Evolutionary conservation across 2,888 invertebrate species (phyloP).

Genomic region (Meiosimyza decipiens): DNA sequence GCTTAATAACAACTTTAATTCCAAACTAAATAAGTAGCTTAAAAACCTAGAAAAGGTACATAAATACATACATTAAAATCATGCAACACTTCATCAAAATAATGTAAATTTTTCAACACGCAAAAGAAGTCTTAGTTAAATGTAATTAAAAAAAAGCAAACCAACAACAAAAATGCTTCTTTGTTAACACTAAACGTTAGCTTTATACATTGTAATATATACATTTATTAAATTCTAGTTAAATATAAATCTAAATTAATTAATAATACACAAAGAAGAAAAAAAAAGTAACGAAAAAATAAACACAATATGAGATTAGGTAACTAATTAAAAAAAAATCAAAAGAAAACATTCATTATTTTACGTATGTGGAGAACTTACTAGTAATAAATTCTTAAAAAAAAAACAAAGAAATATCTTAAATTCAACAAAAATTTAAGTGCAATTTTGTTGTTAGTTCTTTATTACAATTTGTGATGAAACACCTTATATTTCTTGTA

Average conservation of each 20-base stretch:
- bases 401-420: too few species aligned
- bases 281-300: conserved; percentile 8
- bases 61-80: conserved; percentile 24
- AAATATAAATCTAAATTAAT: conserved; percentile 47
- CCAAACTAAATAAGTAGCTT: conserved; percentile 12
- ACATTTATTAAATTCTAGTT: conserved; percentile 51
- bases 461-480: too few species aligned
- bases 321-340: conserved; percentile 25
- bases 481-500: too few species aligned
- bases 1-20: conserved; percentile 37
- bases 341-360: conserved; percentile 6
- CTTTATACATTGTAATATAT: conserved; percentile 58
- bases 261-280: conserved; percentile 26
- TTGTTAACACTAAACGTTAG: conserved; percentile 63
- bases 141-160: conserved; percentile 22
- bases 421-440: too few species aligned
- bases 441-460: too few species aligned
- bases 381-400: conserved; percentile 2
- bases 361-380: conserved; percentile 12
- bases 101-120: conserved; percentile 37
- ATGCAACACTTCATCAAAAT: too few species aligned
- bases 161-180: conserved; percentile 58
- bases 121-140: conserved; percentile 39
- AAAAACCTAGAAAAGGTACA: neutral
- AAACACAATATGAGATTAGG: conserved; percentile 16